A percentile compares a stretch with the other conserved stretches of the same genome.
These are phyloP conservation scores for Oscarella lobularis DNA, from an alignment of 37 sponge, comb jelly and placozoan species.

Conservation along the genomic window DNA sequence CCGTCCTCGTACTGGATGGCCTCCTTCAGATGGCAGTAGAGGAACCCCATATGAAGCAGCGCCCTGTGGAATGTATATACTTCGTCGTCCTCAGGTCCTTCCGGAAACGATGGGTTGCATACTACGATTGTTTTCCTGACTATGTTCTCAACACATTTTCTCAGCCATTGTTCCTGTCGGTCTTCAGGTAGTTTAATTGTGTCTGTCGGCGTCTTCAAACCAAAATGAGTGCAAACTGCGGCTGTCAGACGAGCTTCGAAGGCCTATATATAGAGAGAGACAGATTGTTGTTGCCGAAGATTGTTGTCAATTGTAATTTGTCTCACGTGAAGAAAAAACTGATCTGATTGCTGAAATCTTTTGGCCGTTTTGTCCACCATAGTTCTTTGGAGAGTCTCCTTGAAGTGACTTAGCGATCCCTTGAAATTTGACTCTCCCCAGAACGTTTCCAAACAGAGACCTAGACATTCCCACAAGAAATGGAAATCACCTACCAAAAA, in stretches of 20 bases:
- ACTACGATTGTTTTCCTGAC: neutral
- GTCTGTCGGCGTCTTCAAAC: neutral
- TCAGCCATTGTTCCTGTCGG: neutral
- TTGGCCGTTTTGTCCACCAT: neutral
- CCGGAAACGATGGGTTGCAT: neutral
- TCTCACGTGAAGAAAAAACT: neutral
- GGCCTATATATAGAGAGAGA: neutral
- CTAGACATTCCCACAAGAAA: neutral
- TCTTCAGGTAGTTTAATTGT: neutral
- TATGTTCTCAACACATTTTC: neutral
- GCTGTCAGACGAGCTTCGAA: neutral
- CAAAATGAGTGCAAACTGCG: neutral
- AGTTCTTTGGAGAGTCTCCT: neutral
- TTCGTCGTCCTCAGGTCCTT: neutral
- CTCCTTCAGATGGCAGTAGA: neutral
- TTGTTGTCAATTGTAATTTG: neutral
- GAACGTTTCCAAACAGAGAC: neutral
- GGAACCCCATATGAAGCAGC: conserved; percentile 1
- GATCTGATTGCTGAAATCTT: neutral
- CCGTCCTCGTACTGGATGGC: neutral
- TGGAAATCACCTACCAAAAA: neutral
- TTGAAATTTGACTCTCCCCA: neutral
- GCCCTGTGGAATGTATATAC: neutral
- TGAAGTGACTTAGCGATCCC: neutral
- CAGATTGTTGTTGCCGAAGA: neutral